A percentile compares a stretch with the other conserved stretches of the same genome.
Evolutionary conservation across 2,888 invertebrate genomes (phyloP).

Genomic region (Shargacucullia verbasci): DNA sequence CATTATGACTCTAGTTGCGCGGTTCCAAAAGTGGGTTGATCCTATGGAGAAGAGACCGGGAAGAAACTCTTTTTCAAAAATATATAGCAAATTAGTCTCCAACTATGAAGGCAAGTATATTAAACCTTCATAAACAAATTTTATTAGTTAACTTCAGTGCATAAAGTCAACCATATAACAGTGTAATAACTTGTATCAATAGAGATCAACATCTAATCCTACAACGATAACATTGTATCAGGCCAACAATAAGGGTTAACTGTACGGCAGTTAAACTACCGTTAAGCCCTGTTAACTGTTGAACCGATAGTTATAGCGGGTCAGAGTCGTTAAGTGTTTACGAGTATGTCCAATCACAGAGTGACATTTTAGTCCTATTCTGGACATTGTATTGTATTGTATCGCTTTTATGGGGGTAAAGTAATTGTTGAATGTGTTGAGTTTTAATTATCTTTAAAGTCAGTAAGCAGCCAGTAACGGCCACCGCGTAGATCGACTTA

Average conservation of each 20-base stretch:
- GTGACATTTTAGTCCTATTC: constrained; percentile 47
- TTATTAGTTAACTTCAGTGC: constrained; percentile 20
- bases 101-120: no score
- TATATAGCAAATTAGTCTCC: no score
- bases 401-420: constrained; percentile 17
- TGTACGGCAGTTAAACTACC: constrained; percentile 59
- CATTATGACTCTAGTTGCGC: no score
- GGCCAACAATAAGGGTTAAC: constrained; percentile 52
- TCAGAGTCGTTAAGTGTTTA: constrained; percentile 56
- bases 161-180: constrained; percentile 31
- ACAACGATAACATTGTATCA: constrained; percentile 55
- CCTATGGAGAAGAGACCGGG: no score
- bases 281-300: constrained; percentile 59
- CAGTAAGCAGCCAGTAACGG: no score
- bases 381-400: constrained; percentile 45
- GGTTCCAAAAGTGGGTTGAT: no score
- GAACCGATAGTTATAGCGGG: constrained; percentile 52
- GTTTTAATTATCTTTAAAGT: constrained; percentile 23
- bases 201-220: constrained; percentile 43
- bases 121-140: constrained; percentile 14
- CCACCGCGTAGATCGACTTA: no score
- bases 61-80: no score
- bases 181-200: constrained; percentile 31
- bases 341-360: constrained; percentile 56
- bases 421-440: constrained; percentile 38